Evolutionary conservation across 1,140 invertebrate genomes (phyloP), one percentile per base, ranked within the genome.

Genomic region (Lordiphosa collinella): DNA sequence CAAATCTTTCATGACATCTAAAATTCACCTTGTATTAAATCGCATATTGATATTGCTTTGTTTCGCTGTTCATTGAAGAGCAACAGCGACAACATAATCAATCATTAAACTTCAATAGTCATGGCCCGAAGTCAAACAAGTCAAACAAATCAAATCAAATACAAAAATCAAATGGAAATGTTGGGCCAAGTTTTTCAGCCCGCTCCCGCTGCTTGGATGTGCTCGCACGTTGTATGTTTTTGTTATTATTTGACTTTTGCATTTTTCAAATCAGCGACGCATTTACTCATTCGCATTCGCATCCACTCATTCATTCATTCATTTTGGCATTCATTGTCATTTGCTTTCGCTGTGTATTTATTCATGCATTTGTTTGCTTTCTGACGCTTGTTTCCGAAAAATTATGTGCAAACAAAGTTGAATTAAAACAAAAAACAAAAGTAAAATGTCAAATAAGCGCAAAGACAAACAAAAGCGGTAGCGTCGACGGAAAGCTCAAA

Each of bases 311-410:
- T 54, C 64, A 56, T 29, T 54, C 64, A 56, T 11, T 67, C 52
- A 56, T 36, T 62, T 47, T 18, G 12, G 47, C 59, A 74, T 61
- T 80, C 69, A 82, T 75, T 79, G 75, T 82, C 76, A 82, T 80
- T 75, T 53, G 48, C 14, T 43, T 54, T 66, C 52, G 29, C 58
- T 58, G 60, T 62, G 76, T 70, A 75, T 80, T 80, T 80, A 80
- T 80, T 80, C 76, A 80, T 80, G 75, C 75, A 80, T 80, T 82
- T 82, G 76, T 82, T 82, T 82, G 78, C 71, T 57, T 82, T 82
- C 62, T 82, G 76, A 76, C 76, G 78, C 76, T 84, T 82, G 76
- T 71, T 82, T 82, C 78, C 78, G 54, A 82, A 82, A 82, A 82
- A 82, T 82, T 76, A 82, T 82, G 76, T 72, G 78, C 71, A 76